Percentiles rank a stretch among this genome's conserved stretches.
phyloP scores from a whole-genome alignment of 2,797 vertebrate genomes.

The Poecile montanus region DNA sequence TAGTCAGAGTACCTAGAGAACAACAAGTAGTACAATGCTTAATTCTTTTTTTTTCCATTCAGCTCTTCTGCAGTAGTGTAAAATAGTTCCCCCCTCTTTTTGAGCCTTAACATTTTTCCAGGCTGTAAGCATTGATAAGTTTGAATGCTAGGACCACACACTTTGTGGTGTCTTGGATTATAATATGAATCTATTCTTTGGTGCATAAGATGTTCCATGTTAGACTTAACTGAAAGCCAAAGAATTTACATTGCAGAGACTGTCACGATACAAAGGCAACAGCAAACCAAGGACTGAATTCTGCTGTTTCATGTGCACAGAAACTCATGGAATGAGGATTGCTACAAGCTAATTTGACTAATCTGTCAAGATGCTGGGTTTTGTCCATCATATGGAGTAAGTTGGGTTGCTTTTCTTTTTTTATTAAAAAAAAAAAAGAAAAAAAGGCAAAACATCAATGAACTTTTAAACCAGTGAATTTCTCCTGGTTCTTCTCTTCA shows the following conservation, averaged over 20 bases:
- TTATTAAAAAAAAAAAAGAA: neutral
- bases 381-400: conserved; percentile 49
- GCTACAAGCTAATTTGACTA: neutral
- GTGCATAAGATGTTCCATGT: conserved; percentile 8
- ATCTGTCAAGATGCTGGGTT: conserved; percentile 34
- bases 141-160: neutral
- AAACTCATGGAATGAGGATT: conserved; percentile 33
- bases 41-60: neutral
- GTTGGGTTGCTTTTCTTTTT: neutral
- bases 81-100: neutral
- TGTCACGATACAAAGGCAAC: neutral
- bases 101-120: conserved; percentile 35
- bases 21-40: neutral
- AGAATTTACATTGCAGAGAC: conserved; percentile 31
- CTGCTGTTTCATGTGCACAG: neutral
- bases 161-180: neutral
- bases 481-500: conserved; percentile 21
- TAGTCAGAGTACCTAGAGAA: neutral
- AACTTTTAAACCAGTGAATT: neutral
- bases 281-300: conserved; percentile 13
- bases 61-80: neutral
- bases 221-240: conserved; percentile 46
- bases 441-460: neutral
- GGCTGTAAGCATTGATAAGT: neutral
- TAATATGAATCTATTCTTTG: conserved; percentile 11